A percentile compares a stretch with the other conserved stretches of the same genome.
These are phyloP conservation scores for Aldrovandia affinis DNA, from an alignment of 2,797 vertebrate species.

Conservation along the genomic window DNA sequence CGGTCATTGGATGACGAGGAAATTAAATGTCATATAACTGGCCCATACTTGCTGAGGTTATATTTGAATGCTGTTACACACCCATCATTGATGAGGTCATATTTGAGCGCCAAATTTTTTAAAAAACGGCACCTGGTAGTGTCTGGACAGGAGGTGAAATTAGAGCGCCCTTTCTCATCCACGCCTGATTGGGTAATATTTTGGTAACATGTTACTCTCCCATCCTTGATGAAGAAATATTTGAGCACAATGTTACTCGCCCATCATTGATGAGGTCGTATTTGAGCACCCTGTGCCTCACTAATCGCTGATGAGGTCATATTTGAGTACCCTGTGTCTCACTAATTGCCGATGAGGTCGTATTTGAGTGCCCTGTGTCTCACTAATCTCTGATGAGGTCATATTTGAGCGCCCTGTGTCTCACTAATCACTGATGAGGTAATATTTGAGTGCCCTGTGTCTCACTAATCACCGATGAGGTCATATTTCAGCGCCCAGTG, in stretches of 20 bases:
- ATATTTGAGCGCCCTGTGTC: slow-evolving; percentile 69
- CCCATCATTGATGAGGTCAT: background rate
- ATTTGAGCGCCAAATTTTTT: too few species aligned
- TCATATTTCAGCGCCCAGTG: background rate
- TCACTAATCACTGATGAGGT: too few species aligned
- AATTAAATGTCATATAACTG: background rate
- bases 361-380: slow-evolving; percentile 35
- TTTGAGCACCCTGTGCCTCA: slow-evolving; percentile 63
- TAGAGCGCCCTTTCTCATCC: too few species aligned
- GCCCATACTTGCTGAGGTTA: background rate
- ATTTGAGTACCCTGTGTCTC: too few species aligned
- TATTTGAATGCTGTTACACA: background rate
- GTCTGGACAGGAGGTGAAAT: too few species aligned
- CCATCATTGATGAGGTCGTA: slow-evolving; percentile 75
- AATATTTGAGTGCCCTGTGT: too few species aligned
- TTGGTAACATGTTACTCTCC: background rate
- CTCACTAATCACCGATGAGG: too few species aligned
- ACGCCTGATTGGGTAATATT: too few species aligned
- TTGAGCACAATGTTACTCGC: background rate
- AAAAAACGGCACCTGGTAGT: too few species aligned
- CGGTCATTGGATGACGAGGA: background rate
- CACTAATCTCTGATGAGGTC: slow-evolving; percentile 79
- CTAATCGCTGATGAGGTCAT: background rate
- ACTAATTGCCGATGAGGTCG: too few species aligned
- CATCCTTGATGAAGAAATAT: slow-evolving; percentile 63